Base-by-base conservation (phyloP, 2,113 vertebrate genomes). In the Eubucco bourcierii region DNA sequence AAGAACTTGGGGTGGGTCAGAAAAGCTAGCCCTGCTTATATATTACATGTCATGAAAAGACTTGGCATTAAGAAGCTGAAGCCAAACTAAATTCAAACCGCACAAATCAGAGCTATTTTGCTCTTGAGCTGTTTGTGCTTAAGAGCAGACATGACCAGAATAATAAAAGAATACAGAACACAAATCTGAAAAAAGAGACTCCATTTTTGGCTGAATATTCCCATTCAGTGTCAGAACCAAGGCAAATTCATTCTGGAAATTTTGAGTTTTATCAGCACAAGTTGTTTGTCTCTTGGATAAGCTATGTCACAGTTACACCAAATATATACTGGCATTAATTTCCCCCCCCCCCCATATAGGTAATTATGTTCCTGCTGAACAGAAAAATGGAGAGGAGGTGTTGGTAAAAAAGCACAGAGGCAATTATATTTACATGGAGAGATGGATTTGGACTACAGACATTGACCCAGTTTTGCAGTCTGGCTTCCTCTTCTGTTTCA, bases 291-390 rank as follows among this genome's bases (percentile, higher is more conserved):
- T 83, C 75, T 67, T 86, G 50, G 39, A 55, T 80, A 85, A 90
- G 39, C 41, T 71, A 10, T 3, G 13, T 39, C 23, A n/a, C 7
- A 37, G 58, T 16, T 64, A 34, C 4, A 89, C 41, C 31, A 83
- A 87, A 61, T 31, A 91, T 66, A 87, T 59, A 53, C 58, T 83
- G 75, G 64, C 50, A 81, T 37, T 88, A 82, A 39, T 88, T 78
- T 70, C 39, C 73, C 34, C 37, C n/a, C n/a, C 39, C 37, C 18
- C 12, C 7, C 28, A 58, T 28, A 79, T 31, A 87, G 78, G 70
- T 87, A 87, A 94, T 86, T 68, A 63, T 63, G 73, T 56, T 95
- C 59, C 73, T 80, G 65, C 63, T 77, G 73, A 95, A 86, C 39
- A 84, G 70, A 66, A 84, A 90, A 92, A 88, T 41, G 23, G 75